Percentiles rank a stretch among this genome's conserved stretches.
These are phyloP conservation scores for Corydoras maculifer DNA, from an alignment of 2,113 vertebrate genomes.

Conservation along the genomic window DNA sequence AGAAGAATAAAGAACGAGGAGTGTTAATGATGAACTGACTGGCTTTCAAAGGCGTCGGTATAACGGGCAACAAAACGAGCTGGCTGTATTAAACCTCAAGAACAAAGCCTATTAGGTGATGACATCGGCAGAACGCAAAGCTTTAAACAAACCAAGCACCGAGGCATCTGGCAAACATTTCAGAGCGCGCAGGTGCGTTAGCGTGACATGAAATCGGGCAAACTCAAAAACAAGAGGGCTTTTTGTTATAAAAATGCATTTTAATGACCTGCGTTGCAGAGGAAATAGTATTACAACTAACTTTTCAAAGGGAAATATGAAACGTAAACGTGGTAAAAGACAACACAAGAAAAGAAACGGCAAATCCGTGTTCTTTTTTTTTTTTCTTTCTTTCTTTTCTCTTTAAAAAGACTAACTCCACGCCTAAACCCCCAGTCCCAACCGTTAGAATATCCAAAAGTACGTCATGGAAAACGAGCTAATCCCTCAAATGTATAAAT, in stretches of 20 bases:
- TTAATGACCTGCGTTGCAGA: slow-evolving; percentile 63
- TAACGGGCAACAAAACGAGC: no score
- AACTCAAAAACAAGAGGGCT: slow-evolving; percentile 43
- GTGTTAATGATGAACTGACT: no score
- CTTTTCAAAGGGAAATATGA: slow-evolving; percentile 44
- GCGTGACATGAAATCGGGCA: slow-evolving; percentile 44
- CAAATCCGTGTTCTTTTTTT: no score
- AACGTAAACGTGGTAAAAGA: slow-evolving; percentile 43
- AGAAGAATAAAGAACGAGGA: no score
- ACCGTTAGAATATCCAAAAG: neutral
- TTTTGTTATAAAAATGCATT: slow-evolving; percentile 54
- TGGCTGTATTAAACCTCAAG: no score
- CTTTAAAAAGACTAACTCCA: slow-evolving; percentile 55
- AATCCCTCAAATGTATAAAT: slow-evolving; percentile 59
- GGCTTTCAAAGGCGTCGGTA: no score
- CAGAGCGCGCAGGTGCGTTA: slow-evolving; percentile 5
- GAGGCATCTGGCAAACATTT: neutral
- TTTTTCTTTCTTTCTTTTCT: slow-evolving; percentile 52
- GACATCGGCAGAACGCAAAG: no score
- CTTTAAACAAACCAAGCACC: no score
- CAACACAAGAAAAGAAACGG: slow-evolving; percentile 33
- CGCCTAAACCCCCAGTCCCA: slow-evolving; percentile 14
- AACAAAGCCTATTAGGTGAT: no score
- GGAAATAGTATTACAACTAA: slow-evolving; percentile 44
- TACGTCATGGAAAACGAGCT: slow-evolving; percentile 42